Conservation (phyloP, 2,888 invertebrate genomes). For the Megamerina dolium region DNA sequence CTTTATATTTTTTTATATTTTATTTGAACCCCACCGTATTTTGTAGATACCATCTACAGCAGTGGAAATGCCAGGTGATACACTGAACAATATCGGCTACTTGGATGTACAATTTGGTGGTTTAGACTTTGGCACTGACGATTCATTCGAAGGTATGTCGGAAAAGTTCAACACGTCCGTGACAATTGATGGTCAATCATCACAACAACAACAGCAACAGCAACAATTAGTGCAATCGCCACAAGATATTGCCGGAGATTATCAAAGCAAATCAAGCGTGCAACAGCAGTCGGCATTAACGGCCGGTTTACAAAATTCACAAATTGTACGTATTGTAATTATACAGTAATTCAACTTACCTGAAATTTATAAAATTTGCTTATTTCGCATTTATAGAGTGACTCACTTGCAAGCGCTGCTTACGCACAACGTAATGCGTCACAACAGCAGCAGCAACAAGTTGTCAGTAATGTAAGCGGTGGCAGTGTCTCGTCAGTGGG, state of each 20-base stretch:
- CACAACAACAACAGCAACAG: constrained; percentile 28
- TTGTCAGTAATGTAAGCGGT: constrained; percentile 24
- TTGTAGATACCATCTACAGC: constrained; percentile 84
- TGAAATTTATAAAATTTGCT: background rate
- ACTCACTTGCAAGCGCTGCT: constrained; percentile 37
- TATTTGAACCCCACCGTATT: background rate
- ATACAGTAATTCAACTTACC: background rate
- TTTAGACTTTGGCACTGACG: constrained; percentile 63
- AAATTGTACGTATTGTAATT: constrained; percentile 36
- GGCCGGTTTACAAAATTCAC: constrained; percentile 43
- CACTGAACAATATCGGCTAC: constrained; percentile 64
- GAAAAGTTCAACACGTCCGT: constrained; percentile 47
- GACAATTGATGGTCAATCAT: constrained; percentile 41
- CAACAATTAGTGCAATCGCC: constrained; percentile 25
- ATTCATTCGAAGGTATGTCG: constrained; percentile 45
- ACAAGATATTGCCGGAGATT: constrained; percentile 38
- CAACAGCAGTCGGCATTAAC: constrained; percentile 32
- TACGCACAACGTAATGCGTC: constrained; percentile 39
- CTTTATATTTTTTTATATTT: constrained; percentile 10
- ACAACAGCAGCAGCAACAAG: constrained; percentile 28
- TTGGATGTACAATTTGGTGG: constrained; percentile 94
- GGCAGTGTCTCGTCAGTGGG: constrained; percentile 19
- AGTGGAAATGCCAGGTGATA: constrained; percentile 94
- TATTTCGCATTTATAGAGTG: constrained; percentile 31
- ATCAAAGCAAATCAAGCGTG: constrained; percentile 40